Evolutionary conservation across 2,113 vertebrate genomes (phyloP).

Genomic region (Notarius quadriscutis): DNA sequence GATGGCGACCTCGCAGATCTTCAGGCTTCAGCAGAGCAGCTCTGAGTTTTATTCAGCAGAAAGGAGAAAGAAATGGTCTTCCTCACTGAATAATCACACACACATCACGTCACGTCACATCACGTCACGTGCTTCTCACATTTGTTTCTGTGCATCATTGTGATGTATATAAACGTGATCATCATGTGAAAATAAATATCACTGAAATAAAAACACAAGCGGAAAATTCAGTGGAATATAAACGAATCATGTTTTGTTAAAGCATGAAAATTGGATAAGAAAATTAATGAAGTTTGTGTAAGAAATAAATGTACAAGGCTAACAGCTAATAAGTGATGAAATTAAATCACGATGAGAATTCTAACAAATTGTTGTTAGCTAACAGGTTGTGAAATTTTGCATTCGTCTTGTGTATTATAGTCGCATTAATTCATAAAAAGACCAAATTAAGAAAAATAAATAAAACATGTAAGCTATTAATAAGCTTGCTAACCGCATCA

Average conservation of each 20-base stretch:
- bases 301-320: neutral
- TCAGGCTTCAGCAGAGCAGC: constrained; percentile 9
- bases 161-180: neutral
- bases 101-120: too few relatives aligned
- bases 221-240: neutral
- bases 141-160: too few relatives aligned
- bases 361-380: neutral
- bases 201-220: neutral
- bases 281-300: neutral
- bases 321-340: neutral
- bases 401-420: neutral
- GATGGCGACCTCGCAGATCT: constrained; percentile 7
- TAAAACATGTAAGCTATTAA: neutral
- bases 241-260: neutral
- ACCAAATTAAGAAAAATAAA: neutral
- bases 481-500: neutral
- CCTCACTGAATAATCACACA: too few relatives aligned
- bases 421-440: neutral
- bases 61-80: neutral
- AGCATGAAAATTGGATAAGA: neutral
- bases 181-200: neutral
- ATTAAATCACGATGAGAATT: neutral
- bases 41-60: neutral
- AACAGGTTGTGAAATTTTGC: neutral
- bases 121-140: too few relatives aligned